Evolutionary conservation across 2,113 vertebrate genomes (phyloP), one percentile per base, ranked within the genome.

Genomic region (Platysteira castanea): DNA sequence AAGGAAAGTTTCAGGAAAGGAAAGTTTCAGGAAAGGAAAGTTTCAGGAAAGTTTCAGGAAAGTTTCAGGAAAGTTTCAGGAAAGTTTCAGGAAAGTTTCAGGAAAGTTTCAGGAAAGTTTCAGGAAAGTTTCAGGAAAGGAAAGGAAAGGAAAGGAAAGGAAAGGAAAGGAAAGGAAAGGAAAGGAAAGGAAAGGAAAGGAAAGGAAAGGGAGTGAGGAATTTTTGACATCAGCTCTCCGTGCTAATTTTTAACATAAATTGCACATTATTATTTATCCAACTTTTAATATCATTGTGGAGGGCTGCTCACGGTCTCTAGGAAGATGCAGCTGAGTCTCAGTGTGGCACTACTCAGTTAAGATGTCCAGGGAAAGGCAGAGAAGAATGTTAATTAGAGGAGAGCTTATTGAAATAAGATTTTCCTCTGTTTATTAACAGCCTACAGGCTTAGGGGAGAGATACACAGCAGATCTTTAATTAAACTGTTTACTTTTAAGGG

Each of bases 361-460:
- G 42, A 77, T 47, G 89, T 26, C 28, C 50, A 91, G 73, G 69
- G 88, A 89, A 91, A 93, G 69, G 20, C 9, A 80, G 59, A 49
- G 37, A 56, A 67, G 47, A 92, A 87, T 84, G 64, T 61, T 93
- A 93, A 97, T 96, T 94, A 93, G 70, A 84, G 73, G n/a, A 61
- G 21, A 83, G 35, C 56, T 78, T 85, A 74, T 74, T 93, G 75
- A 93, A 96, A 89, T 60, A 78, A 74, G 56, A 74, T 94, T 89
- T 94, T 61, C 11, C 61, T 56, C 67, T 81, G 47, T 91, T 96
- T 92, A 95, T 94, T 94, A 95, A 64, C 35, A 95, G 76, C 71
- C 84, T 76, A 47, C n/a, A 87, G 87, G 74, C 86, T 94, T 75
- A 54, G 37, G 21, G 27, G 41, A 76, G 35, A 56, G 57, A 67